These are phyloP conservation scores for Rhogogaster chlorosoma DNA, from an alignment of 2,888 invertebrate genomes.

Conservation along the genomic window DNA sequence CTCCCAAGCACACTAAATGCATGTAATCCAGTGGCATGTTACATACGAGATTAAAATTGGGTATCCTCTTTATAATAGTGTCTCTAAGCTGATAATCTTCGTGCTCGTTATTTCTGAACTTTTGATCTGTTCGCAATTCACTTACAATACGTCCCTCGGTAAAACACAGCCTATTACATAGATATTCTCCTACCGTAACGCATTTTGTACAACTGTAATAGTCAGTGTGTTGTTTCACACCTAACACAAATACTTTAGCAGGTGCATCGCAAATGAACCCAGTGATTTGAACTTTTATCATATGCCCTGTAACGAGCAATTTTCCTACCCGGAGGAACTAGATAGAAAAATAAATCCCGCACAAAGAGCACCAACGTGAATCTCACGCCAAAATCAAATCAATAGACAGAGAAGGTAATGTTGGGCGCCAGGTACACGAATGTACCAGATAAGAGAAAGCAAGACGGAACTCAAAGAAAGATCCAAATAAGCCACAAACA, in stretches of 20 bases:
- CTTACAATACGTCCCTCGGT: neutral
- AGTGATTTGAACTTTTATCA: slow-evolving; percentile 28
- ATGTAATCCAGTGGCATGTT: slow-evolving; percentile 61
- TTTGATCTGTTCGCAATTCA: neutral
- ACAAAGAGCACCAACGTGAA: too few relatives aligned
- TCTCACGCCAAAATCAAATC: too few relatives aligned
- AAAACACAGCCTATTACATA: slow-evolving; percentile 11
- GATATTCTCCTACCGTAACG: slow-evolving; percentile 53
- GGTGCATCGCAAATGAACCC: slow-evolving; percentile 57
- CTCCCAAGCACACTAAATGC: slow-evolving; percentile 69
- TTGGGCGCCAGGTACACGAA: too few relatives aligned
- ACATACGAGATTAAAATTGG: slow-evolving; percentile 63
- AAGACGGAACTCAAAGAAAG: too few relatives aligned
- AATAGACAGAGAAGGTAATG: too few relatives aligned
- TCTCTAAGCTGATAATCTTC: slow-evolving; percentile 23
- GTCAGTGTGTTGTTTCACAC: slow-evolving; percentile 55
- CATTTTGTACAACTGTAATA: slow-evolving; percentile 60
- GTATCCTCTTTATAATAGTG: slow-evolving; percentile 61
- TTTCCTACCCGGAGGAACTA: too few relatives aligned
- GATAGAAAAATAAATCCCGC: too few relatives aligned
- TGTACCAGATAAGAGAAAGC: too few relatives aligned
- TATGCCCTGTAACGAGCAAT: too few relatives aligned
- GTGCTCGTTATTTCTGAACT: slow-evolving; percentile 12
- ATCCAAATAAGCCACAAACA: too few relatives aligned
- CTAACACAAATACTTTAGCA: slow-evolving; percentile 54